A percentile compares a stretch with the other conserved stretches of the same genome.
phyloP scores from a whole-genome alignment of 2,888 invertebrate genomes.

The Tromatobia lineatoria region DNA sequence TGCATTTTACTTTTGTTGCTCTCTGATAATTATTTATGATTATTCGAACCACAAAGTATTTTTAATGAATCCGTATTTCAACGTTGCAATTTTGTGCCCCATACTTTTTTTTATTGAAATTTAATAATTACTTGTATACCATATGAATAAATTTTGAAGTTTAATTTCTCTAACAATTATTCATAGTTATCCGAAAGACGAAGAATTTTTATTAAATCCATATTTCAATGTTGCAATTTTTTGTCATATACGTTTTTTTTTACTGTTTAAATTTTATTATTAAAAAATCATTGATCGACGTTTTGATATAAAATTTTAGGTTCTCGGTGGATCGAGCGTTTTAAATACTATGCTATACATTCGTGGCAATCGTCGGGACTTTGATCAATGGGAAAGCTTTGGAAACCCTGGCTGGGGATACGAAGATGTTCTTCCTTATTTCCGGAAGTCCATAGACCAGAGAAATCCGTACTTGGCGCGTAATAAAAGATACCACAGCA shows the following conservation, averaged over 20 bases:
- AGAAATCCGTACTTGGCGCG: conserved; percentile 94
- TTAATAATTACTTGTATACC: no score
- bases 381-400: conserved; percentile 93
- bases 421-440: conserved; percentile 93
- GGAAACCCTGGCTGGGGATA: conserved; percentile 96
- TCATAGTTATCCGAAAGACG: background rate
- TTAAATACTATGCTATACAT: conserved; percentile 97
- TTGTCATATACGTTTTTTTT: background rate
- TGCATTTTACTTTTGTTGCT: background rate
- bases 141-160: no score
- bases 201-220: background rate
- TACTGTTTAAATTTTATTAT: background rate
- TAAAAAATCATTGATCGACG: conserved; percentile 26
- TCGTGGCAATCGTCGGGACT: conserved; percentile 94
- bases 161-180: background rate
- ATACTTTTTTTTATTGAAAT: background rate
- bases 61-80: background rate
- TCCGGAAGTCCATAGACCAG: conserved; percentile 95
- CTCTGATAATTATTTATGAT: background rate
- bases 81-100: no score
- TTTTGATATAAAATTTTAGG: conserved; percentile 78
- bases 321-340: conserved; percentile 94
- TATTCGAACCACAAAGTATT: background rate
- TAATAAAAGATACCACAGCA: conserved; percentile 90
- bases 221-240: background rate